Evolutionary conservation across 2,113 vertebrate species (phyloP), one percentile per base, ranked within the genome.

Genomic region (Hucho hucho): DNA sequence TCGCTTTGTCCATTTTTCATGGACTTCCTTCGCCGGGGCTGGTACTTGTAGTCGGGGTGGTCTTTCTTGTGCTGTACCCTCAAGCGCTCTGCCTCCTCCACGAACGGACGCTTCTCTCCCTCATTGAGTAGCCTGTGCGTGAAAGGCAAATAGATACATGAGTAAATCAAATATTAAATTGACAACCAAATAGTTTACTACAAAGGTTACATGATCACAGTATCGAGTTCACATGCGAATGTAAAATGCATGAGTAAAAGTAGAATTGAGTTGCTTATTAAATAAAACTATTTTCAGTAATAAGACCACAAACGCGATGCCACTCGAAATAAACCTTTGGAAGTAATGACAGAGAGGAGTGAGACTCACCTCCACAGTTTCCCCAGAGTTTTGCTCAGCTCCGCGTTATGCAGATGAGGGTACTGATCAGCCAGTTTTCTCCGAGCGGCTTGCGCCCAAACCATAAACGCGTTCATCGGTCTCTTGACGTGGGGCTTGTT

Each of bases 41-140:
- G 97, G 92, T 99, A 99, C 78, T 99, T 99, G 93, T 99, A 99
- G 88, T 99, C 96, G 0, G 97, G 97, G 75, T 99, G 97, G 87
- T 99, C 97, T 80, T 98, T 98, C 93, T 98, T 99, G 92, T 99
- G 97, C 90, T 99, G 97, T 78, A 98, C 95, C 59, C 97, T 93
- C 80, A 99, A 95, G 80, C 97, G 91, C 89, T 98, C 97, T 0
- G 97, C 97, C 87, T 99, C 97, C 69, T 98, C 97, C 85, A 99
- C 96, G 46, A 98, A 99, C 26, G 97, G 97, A 61, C 97, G 93
- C 87, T 99, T 99, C 89, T 99, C 97, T 1, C 93, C 95, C 76
- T 98, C 96, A 4, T 97, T 98, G 61, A 98, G 92, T 77, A 98
- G 92, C 83, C 96, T 98, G 89, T 29, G 78, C 71, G 68, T 66